A percentile compares a stretch with the other conserved stretches of the same genome.
phyloP scores from a whole-genome alignment of 2,888 invertebrate species.

The Epirrita christyi region DNA sequence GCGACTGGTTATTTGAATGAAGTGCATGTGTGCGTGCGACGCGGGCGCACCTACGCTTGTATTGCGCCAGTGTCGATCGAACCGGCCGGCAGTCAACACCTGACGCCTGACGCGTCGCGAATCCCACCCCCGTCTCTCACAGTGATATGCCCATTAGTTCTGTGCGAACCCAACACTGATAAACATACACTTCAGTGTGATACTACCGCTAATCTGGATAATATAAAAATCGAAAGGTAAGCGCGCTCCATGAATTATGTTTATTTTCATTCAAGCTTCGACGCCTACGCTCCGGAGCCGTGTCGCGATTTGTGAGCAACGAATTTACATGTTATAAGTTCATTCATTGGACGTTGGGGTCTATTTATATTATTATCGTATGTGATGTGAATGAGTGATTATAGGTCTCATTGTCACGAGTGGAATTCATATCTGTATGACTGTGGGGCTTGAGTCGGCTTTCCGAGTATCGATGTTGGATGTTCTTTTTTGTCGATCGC shows the following conservation, averaged over 20 bases:
- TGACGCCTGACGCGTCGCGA: constrained; percentile 55
- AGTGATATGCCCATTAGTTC: constrained; percentile 72
- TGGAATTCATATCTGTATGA: constrained; percentile 51
- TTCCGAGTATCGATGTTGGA: constrained; percentile 44
- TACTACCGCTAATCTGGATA: constrained; percentile 80
- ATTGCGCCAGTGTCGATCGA: constrained; percentile 61
- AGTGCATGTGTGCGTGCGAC: constrained; percentile 67
- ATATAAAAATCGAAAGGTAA: constrained; percentile 81
- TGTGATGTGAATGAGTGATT: constrained; percentile 77
- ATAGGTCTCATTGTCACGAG: constrained; percentile 57
- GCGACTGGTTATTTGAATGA: constrained; percentile 67
- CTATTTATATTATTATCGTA: constrained; percentile 78
- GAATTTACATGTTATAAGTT: constrained; percentile 82
- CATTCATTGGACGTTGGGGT: constrained; percentile 76
- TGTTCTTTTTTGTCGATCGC: constrained; percentile 54
- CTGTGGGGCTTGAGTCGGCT: too few species aligned
- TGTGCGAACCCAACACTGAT: constrained; percentile 62
- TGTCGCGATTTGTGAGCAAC: constrained; percentile 82
- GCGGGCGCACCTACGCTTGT: constrained; percentile 66
- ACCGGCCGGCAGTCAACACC: constrained; percentile 58
- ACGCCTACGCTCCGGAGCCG: constrained; percentile 76
- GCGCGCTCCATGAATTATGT: constrained; percentile 54
- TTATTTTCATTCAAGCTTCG: constrained; percentile 79
- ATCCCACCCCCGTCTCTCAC: constrained; percentile 44
- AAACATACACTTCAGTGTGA: constrained; percentile 59